Evolutionary conservation across 2,888 invertebrate species (phyloP).

Genomic region (Buathra laborator): DNA sequence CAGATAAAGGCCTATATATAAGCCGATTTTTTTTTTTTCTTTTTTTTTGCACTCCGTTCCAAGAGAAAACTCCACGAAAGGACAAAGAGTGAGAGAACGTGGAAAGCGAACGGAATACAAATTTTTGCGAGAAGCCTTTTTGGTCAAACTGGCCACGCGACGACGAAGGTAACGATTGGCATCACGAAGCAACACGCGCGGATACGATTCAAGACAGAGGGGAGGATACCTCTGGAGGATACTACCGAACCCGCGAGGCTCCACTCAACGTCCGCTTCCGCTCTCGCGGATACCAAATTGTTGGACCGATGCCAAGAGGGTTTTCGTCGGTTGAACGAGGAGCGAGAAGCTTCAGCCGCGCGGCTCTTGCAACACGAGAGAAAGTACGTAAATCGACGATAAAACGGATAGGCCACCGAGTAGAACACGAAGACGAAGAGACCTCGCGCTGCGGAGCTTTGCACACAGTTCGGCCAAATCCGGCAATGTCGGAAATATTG

Average conservation of each 20-base stretch:
- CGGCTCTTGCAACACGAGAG: constrained; percentile 35
- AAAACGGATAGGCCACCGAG: constrained; percentile 45
- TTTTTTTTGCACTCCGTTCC: neutral
- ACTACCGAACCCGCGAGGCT: constrained; percentile 16
- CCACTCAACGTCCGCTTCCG: constrained; percentile 67
- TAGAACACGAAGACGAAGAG: constrained; percentile 36
- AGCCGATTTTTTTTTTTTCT: neutral
- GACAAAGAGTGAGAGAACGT: neutral
- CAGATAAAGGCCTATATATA: neutral
- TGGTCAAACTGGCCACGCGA: constrained; percentile 28
- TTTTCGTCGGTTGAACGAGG: constrained; percentile 27
- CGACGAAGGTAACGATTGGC: constrained; percentile 24
- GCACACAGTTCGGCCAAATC: constrained; percentile 6
- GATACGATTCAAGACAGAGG: neutral
- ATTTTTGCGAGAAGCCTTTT: neutral
- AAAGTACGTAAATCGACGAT: constrained; percentile 64
- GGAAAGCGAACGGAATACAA: constrained; percentile 2
- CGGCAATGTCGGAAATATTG: constrained; percentile 36
- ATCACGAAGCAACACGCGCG: constrained; percentile 20
- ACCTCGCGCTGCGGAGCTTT: neutral
- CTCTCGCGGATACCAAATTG: constrained; percentile 61
- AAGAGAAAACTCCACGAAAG: constrained; percentile 1
- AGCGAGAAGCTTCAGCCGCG: constrained; percentile 15
- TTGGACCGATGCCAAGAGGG: constrained; percentile 65
- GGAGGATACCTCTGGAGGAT: neutral